phyloP scores from a whole-genome alignment of 2,888 invertebrate species.

The Drosophila kanekoi region DNA sequence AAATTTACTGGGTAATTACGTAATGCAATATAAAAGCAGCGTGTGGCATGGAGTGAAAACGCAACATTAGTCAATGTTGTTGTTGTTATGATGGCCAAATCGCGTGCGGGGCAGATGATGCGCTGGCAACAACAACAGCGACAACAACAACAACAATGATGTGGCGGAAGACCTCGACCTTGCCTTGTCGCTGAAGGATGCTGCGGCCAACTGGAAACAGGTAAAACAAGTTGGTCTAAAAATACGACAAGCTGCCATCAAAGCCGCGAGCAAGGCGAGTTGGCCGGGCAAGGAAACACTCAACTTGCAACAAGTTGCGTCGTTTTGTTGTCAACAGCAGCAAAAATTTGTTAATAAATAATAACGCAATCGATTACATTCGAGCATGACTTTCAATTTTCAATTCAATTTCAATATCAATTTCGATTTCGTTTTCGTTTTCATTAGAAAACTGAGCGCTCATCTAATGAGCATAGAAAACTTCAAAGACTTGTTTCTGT shows the following conservation, averaged over 20 bases:
- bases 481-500: slow-evolving; percentile 13
- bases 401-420: slow-evolving; percentile 26
- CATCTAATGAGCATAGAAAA: slow-evolving; percentile 22
- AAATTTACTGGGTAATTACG: slow-evolving; percentile 65
- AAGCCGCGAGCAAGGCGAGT: slow-evolving; percentile 18
- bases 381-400: slow-evolving; percentile 55
- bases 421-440: slow-evolving; percentile 20
- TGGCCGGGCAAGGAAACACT: slow-evolving; percentile 28
- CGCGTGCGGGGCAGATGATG: slow-evolving; percentile 71
- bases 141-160: slow-evolving; percentile 41
- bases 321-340: slow-evolving; percentile 6
- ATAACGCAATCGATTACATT: slow-evolving; percentile 54
- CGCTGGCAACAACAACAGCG: slow-evolving; percentile 47
- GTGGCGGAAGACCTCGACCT: slow-evolving; percentile 63
- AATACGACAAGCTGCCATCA: slow-evolving; percentile 55
- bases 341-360: slow-evolving; percentile 53
- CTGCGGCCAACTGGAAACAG: slow-evolving; percentile 46
- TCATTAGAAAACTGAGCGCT: slow-evolving; percentile 28
- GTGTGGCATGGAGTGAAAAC: slow-evolving; percentile 67
- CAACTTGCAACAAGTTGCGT: slow-evolving; percentile 35
- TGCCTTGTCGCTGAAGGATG: slow-evolving; percentile 57
- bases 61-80: slow-evolving; percentile 23
- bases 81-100: slow-evolving; percentile 38
- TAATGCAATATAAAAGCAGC: slow-evolving; percentile 52
- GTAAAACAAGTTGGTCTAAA: slow-evolving; percentile 69